phyloP scores from a whole-genome alignment of 2,113 vertebrate species.

The Pseudonaja textilis region DNA sequence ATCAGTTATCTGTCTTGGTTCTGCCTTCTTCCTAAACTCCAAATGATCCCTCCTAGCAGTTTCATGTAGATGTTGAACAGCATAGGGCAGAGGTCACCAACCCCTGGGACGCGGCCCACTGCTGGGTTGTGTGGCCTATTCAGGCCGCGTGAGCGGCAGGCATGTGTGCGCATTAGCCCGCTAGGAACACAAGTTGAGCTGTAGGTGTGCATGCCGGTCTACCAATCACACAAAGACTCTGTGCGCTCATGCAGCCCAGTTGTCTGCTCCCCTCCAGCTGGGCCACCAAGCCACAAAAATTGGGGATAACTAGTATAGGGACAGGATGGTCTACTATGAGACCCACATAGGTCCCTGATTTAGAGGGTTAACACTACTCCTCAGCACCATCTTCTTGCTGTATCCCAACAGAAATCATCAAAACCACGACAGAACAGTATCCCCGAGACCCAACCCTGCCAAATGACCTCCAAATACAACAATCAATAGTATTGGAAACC shows the following conservation, averaged over 20 bases:
- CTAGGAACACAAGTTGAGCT: not conserved
- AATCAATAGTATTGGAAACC: not conserved
- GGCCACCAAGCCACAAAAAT: not conserved
- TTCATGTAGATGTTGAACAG: not conserved
- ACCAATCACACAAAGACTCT: not conserved
- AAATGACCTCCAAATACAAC: not conserved
- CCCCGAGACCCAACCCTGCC: not conserved
- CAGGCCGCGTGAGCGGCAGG: accelerated
- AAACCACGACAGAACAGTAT: not conserved
- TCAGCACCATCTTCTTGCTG: not conserved
- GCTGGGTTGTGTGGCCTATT: no score
- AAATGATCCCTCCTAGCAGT: not conserved
- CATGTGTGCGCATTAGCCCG: not conserved
- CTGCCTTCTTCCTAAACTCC: not conserved
- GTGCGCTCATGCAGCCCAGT: not conserved
- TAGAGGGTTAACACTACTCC: not conserved
- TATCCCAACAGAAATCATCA: not conserved
- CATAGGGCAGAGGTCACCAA: not conserved
- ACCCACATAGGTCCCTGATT: not conserved
- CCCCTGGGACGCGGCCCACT: accelerated
- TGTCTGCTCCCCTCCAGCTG: not conserved
- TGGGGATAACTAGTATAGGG: not conserved
- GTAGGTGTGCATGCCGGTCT: not conserved
- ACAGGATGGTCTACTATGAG: not conserved
- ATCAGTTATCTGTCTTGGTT: not conserved